phyloP scores from a whole-genome alignment of 2,888 invertebrate species.

The Helleia helle region DNA sequence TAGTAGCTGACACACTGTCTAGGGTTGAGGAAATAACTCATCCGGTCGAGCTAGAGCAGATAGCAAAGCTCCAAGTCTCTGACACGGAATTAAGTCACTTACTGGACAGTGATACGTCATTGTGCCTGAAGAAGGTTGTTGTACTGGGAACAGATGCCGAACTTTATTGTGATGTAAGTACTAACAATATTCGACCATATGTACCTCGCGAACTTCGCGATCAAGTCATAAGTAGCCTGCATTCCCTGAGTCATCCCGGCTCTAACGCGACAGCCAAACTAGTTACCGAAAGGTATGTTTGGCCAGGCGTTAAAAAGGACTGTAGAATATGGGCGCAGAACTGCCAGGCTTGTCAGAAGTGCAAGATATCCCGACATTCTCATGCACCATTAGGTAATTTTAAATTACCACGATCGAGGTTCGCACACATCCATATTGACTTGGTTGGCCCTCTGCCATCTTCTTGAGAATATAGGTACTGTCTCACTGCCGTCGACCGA shows the following conservation, averaged over 20 bases:
- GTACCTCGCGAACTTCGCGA: background rate
- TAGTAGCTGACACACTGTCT: no score
- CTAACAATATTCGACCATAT: background rate
- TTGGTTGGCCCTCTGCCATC: background rate
- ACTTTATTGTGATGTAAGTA: background rate
- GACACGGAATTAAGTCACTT: background rate
- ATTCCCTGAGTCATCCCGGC: conserved; percentile 1
- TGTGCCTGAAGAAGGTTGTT: background rate
- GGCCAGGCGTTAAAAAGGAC: conserved; percentile 35
- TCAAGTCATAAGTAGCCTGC: background rate
- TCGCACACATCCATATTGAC: background rate
- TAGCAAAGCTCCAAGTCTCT: no score
- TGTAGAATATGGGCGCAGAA: conserved; percentile 28
- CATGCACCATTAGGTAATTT: background rate
- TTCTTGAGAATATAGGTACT: background rate
- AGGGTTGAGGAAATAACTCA: no score
- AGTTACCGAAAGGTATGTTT: conserved; percentile 33
- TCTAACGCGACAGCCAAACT: conserved; percentile 15
- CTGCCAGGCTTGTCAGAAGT: conserved; percentile 32
- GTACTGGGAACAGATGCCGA: background rate
- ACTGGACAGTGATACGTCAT: background rate
- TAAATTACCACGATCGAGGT: background rate
- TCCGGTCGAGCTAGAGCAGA: no score
- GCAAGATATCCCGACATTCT: conserved; percentile 32
- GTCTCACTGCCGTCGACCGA: background rate